Percentiles rank a stretch among this genome's conserved stretches.
These are phyloP conservation scores for Cavia aperea DNA, from an alignment of 2,113 vertebrate species.

Conservation along the genomic window DNA sequence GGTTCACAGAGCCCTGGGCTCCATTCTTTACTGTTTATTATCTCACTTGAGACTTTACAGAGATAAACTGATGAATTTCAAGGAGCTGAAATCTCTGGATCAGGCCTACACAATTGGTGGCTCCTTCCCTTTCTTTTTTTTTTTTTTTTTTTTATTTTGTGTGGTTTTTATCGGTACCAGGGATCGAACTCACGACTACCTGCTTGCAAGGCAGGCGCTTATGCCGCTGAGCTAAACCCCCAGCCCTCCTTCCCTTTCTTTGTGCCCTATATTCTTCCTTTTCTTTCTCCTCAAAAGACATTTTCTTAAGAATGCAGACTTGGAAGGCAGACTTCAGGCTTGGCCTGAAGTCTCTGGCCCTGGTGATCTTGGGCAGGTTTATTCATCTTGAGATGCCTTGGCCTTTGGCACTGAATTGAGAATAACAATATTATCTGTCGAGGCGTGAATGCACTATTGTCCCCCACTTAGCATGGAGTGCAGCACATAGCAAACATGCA, in stretches of 20 bases:
- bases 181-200: too few relatives aligned
- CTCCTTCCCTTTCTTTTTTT: neutral
- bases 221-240: too few relatives aligned
- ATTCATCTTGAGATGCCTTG: neutral
- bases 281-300: neutral
- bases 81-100: neutral
- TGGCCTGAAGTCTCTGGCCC: neutral
- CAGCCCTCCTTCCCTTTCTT: neutral
- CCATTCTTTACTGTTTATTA: neutral
- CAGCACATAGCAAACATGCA: neutral
- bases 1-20: too few relatives aligned
- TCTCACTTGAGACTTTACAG: neutral
- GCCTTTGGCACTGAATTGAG: neutral
- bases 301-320: slow-evolving; percentile 5
- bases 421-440: neutral
- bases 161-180: too few relatives aligned
- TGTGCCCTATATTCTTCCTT: neutral
- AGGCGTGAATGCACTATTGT: neutral
- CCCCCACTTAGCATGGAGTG: neutral
- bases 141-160: too few relatives aligned
- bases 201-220: too few relatives aligned
- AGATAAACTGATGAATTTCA: slow-evolving; percentile 3
- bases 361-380: neutral
- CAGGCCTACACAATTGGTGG: neutral
- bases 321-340: neutral